A percentile compares a stretch with the other conserved stretches of the same genome.
phyloP scores from a whole-genome alignment of 2,113 vertebrate genomes.

The Ceuthmochares aereus region DNA sequence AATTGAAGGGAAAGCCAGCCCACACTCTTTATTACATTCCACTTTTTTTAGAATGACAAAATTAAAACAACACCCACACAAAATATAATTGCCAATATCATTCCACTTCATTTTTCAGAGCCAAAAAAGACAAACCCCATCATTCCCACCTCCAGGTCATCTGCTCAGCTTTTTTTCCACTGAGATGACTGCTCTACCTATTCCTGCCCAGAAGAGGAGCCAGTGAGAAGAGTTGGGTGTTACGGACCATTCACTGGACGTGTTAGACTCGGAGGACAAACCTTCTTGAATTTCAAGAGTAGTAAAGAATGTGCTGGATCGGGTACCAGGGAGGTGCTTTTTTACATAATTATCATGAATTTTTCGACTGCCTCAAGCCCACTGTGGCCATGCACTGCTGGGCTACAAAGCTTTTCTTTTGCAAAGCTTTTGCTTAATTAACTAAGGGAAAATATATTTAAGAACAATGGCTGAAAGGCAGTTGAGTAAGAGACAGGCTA shows the following conservation, averaged over 20 bases:
- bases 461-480: neutral
- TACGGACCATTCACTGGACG: neutral
- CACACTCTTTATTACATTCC: slow-evolving; percentile 30
- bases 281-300: neutral
- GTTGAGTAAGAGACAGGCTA: neutral
- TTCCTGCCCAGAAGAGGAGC: slow-evolving; percentile 34
- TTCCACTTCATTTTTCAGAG: slow-evolving; percentile 28
- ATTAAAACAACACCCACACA: slow-evolving; percentile 56
- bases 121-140: slow-evolving; percentile 41
- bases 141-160: slow-evolving; percentile 61
- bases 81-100: slow-evolving; percentile 50
- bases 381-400: neutral
- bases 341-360: slow-evolving; percentile 3
- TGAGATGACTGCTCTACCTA: neutral
- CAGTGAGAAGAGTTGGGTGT: neutral
- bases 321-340: neutral
- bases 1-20: slow-evolving; percentile 42
- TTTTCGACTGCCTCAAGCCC: neutral
- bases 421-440: neutral
- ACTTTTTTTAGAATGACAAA: slow-evolving; percentile 55
- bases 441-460: neutral
- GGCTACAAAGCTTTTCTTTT: neutral
- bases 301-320: slow-evolving; percentile 23
- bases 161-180: neutral
- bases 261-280: neutral